These are phyloP conservation scores for Yponomeuta sedellus DNA, from an alignment of 2,888 invertebrate species.

Conservation along the genomic window DNA sequence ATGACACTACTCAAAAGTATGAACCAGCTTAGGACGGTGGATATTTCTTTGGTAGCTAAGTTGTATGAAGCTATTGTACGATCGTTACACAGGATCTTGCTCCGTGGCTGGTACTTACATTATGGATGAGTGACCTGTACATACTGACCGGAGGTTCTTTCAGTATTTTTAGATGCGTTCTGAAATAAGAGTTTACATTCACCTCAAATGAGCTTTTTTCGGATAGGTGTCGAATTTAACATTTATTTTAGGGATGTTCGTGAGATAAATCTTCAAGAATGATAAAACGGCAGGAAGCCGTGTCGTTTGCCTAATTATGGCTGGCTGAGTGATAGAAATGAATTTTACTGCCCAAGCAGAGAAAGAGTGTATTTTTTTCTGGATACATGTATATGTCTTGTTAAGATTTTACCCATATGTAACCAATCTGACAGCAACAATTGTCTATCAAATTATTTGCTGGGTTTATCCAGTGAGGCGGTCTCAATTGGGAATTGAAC, in stretches of 20 bases:
- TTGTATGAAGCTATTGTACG: neutral
- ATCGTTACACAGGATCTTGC: slow-evolving; percentile 66
- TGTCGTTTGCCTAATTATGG: neutral
- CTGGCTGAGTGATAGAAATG: neutral
- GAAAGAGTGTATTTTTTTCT: too few relatives aligned
- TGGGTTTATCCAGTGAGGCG: too few relatives aligned
- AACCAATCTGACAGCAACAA: too few relatives aligned
- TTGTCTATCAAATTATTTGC: too few relatives aligned
- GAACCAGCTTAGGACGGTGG: too few relatives aligned
- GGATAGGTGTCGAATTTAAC: neutral
- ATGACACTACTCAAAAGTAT: too few relatives aligned
- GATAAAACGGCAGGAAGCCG: neutral
- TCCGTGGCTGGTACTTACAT: slow-evolving; percentile 21
- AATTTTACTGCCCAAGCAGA: neutral
- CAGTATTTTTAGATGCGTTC: neutral
- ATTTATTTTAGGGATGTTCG: neutral
- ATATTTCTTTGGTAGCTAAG: too few relatives aligned
- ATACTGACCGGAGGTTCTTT: neutral
- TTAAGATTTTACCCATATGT: too few relatives aligned
- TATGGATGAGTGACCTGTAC: slow-evolving; percentile 5
- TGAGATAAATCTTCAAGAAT: neutral
- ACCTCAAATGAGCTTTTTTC: too few relatives aligned
- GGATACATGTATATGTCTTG: too few relatives aligned
- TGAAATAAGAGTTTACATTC: neutral
- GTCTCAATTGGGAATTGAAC: too few relatives aligned